Percentiles rank a stretch among this genome's conserved stretches.
These are phyloP conservation scores for Stichodactyla helianthus DNA, from an alignment of 64 coral and sea anemone genomes.

Conservation along the genomic window DNA sequence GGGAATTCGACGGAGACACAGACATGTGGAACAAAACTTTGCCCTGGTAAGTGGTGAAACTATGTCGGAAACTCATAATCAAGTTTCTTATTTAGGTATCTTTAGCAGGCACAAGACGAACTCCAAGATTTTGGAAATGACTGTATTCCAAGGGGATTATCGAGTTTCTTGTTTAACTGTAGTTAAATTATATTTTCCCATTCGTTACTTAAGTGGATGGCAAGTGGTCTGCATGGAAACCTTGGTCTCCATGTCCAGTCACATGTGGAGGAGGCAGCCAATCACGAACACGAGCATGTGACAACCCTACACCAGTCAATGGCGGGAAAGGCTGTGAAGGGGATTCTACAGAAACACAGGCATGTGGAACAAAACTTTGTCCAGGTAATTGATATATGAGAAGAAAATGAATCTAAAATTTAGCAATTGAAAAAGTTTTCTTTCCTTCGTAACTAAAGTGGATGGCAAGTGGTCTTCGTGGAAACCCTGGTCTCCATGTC, in stretches of 20 bases:
- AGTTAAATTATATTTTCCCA: too few species aligned
- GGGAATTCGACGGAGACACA: constrained; percentile 16
- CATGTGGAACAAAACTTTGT: constrained; percentile 17
- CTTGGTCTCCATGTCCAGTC: constrained; percentile 11
- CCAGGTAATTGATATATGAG: too few species aligned
- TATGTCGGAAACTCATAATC: neutral
- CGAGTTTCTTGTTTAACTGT: too few species aligned
- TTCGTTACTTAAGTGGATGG: neutral
- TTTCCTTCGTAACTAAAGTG: too few species aligned
- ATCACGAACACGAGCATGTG: neutral
- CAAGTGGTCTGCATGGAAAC: neutral
- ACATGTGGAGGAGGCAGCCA: constrained; percentile 20
- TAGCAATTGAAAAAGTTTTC: neutral
- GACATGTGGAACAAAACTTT: constrained; percentile 25
- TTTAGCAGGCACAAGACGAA: neutral
- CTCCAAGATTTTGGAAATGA: too few species aligned
- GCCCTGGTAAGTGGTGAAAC: constrained; percentile 14
- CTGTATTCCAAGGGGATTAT: too few species aligned
- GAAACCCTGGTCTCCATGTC: constrained; percentile 30
- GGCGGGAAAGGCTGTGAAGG: constrained; percentile 16
- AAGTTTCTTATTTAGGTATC: neutral
- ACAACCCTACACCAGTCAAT: constrained; percentile 10
- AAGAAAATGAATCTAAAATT: neutral
- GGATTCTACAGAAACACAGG: neutral
- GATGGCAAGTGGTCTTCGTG: neutral